Evolutionary conservation across 2,113 vertebrate genomes (phyloP).

Genomic region (Pterocles gutturalis): DNA sequence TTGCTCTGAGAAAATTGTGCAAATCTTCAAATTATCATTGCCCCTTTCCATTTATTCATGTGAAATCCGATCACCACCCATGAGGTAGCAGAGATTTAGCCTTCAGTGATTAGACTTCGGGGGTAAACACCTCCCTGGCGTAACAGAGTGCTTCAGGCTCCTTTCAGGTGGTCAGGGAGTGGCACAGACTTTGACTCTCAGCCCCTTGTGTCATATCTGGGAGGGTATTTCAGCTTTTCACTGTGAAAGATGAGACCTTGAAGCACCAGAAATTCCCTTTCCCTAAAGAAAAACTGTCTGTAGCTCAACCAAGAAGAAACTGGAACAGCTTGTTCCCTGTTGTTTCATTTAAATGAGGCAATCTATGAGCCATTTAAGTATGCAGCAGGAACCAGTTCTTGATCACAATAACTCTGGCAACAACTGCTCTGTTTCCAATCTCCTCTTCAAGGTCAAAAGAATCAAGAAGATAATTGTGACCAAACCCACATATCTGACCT

Average conservation of each 20-base stretch:
- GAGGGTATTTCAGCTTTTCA: background rate
- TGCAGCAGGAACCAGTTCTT: conserved; percentile 3
- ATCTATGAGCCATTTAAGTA: background rate
- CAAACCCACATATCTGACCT: conserved; percentile 29
- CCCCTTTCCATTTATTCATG: background rate
- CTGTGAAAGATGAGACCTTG: background rate
- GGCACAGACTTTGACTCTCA: background rate
- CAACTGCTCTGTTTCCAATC: conserved; percentile 27
- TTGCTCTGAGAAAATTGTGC: background rate
- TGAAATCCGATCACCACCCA: background rate
- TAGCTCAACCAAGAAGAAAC: background rate
- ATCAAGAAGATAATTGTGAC: conserved; percentile 23
- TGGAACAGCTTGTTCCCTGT: background rate
- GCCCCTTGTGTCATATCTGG: background rate
- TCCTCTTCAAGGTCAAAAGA: conserved; percentile 36
- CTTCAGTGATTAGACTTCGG: background rate
- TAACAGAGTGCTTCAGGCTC: background rate
- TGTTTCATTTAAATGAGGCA: conserved; percentile 6
- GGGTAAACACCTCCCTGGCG: background rate
- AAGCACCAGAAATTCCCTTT: background rate
- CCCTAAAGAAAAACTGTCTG: background rate
- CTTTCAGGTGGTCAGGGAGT: background rate
- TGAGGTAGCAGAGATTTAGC: background rate
- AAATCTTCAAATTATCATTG: background rate
- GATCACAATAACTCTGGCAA: conserved; percentile 36